Conservation (phyloP, 2,797 vertebrate species). For the Hypotaenidia okinawae region DNA sequence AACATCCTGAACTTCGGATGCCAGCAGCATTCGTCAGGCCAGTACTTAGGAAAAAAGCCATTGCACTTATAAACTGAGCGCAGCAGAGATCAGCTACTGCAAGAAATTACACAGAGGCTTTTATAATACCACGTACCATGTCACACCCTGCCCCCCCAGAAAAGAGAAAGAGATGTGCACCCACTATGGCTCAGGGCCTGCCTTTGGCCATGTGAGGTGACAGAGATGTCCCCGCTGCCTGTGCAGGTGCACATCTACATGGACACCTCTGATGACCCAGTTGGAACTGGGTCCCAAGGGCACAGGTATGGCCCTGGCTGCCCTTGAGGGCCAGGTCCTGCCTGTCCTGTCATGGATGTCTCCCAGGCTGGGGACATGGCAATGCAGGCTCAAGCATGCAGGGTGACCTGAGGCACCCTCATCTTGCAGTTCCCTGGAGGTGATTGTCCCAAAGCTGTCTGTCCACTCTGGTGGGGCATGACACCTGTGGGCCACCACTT, state of each 20-base stretch:
- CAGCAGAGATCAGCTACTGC: background rate
- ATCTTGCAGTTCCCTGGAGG: background rate
- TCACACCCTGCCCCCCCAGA: background rate
- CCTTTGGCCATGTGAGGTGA: background rate
- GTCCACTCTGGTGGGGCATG: background rate
- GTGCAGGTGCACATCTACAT: background rate
- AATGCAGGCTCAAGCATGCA: background rate
- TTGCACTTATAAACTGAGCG: background rate
- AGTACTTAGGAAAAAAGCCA: background rate
- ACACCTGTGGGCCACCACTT: background rate
- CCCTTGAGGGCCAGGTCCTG: background rate
- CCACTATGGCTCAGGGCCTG: background rate
- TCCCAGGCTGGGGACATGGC: background rate
- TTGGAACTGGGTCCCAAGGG: background rate
- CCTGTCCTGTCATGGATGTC: background rate
- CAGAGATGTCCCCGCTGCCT: background rate
- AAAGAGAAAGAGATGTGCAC: rapidly evolving
- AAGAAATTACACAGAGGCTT: background rate
- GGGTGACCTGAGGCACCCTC: background rate
- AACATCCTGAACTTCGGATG: background rate
- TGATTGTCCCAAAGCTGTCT: background rate
- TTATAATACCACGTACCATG: background rate
- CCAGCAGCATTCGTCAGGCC: background rate
- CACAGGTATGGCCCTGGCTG: background rate
- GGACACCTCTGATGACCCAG: background rate